A percentile compares a stretch with the other conserved stretches of the same genome.
phyloP scores from a whole-genome alignment of 2,797 vertebrate species.

The Microchirus variegatus region DNA sequence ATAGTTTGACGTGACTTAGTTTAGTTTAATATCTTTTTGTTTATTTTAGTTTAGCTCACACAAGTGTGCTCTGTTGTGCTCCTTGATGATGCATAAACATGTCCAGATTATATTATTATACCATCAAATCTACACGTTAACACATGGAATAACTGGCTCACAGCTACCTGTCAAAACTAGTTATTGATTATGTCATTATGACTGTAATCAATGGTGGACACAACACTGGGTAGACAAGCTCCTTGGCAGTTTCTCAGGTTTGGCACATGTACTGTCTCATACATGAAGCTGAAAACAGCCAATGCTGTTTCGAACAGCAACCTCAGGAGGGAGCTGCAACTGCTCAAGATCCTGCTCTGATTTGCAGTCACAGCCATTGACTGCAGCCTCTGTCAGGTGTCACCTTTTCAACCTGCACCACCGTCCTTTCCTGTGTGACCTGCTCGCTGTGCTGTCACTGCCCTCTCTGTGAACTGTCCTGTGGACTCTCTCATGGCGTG shows the following conservation, averaged over 20 bases:
- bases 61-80: too few relatives aligned
- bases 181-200: too few relatives aligned
- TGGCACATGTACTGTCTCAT: not conserved
- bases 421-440: too few relatives aligned
- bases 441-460: not conserved
- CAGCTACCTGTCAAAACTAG: not conserved
- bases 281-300: conserved; percentile 2
- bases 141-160: not conserved
- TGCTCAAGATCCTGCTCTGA: conserved; percentile 50
- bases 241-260: too few relatives aligned
- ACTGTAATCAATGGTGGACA: too few relatives aligned
- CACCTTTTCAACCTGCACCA: conserved; percentile 15
- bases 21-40: too few relatives aligned
- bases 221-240: too few relatives aligned
- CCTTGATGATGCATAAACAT: not conserved
- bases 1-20: not conserved
- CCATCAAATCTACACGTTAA: not conserved
- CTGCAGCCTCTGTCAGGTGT: conserved; percentile 54
- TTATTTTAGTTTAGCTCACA: too few relatives aligned
- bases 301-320: conserved; percentile 61
- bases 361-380: conserved; percentile 20
- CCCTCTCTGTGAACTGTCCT: not conserved
- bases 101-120: not conserved
- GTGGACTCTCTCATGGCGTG: too few relatives aligned
- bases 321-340: conserved; percentile 82